A percentile compares a stretch with the other conserved stretches of the same genome.
Evolutionary conservation across 2,888 invertebrate genomes (phyloP).

Genomic region (Schizotus pectinicornis): DNA sequence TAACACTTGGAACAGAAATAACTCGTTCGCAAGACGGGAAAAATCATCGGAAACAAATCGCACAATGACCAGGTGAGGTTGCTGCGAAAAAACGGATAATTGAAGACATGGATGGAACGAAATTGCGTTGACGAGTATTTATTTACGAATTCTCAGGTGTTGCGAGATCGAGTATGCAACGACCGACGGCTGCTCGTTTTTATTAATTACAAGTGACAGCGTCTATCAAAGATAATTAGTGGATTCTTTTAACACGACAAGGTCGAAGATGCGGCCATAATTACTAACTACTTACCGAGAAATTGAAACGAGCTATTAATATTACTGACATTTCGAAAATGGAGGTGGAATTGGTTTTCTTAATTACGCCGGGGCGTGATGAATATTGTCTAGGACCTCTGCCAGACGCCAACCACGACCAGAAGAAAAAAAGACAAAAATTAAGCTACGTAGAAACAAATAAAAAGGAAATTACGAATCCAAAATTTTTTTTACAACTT

Average conservation of each 20-base stretch:
- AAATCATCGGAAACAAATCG: conserved; percentile 14
- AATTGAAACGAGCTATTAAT: conserved; percentile 26
- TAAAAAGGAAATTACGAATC: no score
- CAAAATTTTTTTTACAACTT: no score
- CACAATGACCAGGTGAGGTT: background rate
- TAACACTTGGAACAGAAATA: conserved; percentile 12
- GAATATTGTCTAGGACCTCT: conserved; percentile 10
- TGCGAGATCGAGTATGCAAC: conserved; percentile 29
- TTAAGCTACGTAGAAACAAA: no score
- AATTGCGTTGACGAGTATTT: background rate
- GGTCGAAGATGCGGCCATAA: conserved; percentile 27
- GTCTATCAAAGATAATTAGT: conserved; percentile 39
- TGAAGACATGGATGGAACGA: background rate
- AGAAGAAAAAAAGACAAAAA: no score
- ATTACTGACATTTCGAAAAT: conserved; percentile 24
- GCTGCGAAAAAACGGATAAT: conserved; percentile 4
- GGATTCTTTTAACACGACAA: conserved; percentile 37
- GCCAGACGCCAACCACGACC: conserved; percentile 27
- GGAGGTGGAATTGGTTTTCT: conserved; percentile 24
- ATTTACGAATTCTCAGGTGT: conserved; percentile 31
- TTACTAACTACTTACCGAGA: conserved; percentile 19
- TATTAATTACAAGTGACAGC: conserved; percentile 39
- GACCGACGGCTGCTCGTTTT: conserved; percentile 35
- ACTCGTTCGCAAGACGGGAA: conserved; percentile 10
- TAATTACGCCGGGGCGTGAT: conserved; percentile 22